Base-by-base conservation (phyloP, 2,797 vertebrate genomes). In the Galagoides demidoff region DNA sequence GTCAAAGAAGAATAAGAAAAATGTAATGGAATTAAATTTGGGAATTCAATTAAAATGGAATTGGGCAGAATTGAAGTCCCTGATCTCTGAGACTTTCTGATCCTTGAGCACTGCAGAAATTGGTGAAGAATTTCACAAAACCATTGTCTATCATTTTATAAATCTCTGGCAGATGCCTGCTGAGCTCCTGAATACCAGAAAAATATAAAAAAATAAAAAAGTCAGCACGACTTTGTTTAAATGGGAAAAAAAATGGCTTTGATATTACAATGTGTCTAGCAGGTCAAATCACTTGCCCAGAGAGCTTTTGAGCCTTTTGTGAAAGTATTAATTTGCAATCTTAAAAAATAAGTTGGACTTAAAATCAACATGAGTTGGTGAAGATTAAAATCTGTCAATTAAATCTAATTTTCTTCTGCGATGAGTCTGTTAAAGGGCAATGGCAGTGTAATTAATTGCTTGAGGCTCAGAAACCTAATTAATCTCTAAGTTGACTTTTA, bases 401-500 rank as follows among this genome's bases (percentile, higher is more conserved):
- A 94, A 89, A 94, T 95, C 95, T 92, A 92, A 97, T 97, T 97
- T 97, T 95, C 97, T 84, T 92, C 90, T 59, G 59, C 68, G 86
- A 93, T 63, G 79, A 73, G 88, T 90, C 95, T 73, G 45, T 94
- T 94, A 89, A 89, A 96, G 96, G 96, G 83, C 95, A 94, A 92
- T 29, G 1, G 68, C 94, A 94, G 92, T 91, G 94, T 95, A 97
- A 97, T 96, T 97, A 97, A 97, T 96, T 97, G 97, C 97, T 97
- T 5, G 94, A 96, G 97, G 97, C 97, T 97, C 95, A 95, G 86
- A 96, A 97, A 94, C 90, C 83, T 85, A 96, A 97, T 97, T 97
- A 96, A 95, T 97, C 97, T 97, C 91, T 89, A 90, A 92, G 94
- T 45, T 96, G 96, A 95, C 94, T 95, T 97, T 96, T 95, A 95